A percentile compares a stretch with the other conserved stretches of the same genome.
Conservation (phyloP, 2,113 vertebrate species). For the Rhynchomys soricoides region DNA sequence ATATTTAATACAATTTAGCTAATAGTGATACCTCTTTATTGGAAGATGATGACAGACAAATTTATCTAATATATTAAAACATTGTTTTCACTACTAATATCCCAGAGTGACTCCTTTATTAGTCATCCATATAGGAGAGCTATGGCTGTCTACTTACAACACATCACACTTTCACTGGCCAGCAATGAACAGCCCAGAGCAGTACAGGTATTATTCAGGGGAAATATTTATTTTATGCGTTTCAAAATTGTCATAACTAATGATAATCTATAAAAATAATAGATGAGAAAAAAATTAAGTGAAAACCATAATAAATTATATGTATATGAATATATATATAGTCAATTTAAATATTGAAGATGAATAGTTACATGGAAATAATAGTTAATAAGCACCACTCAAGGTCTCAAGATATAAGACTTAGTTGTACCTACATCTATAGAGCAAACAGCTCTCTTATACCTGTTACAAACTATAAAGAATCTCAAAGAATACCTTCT, state of each 20-base stretch:
- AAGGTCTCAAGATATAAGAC: background rate
- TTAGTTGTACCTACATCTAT: background rate
- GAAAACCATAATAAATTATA: background rate
- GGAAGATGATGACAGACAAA: background rate
- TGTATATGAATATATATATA: background rate
- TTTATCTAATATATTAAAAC: background rate
- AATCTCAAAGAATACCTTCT: background rate
- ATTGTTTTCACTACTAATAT: background rate
- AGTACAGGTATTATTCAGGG: background rate
- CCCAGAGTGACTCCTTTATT: background rate
- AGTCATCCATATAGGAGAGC: no score
- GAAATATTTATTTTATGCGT: background rate
- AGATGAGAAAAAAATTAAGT: background rate
- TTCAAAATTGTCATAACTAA: background rate
- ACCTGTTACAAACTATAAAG: background rate
- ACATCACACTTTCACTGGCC: background rate
- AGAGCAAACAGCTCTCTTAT: background rate
- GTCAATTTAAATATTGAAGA: background rate
- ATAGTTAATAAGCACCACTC: background rate
- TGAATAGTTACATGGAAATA: background rate
- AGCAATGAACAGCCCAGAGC: background rate
- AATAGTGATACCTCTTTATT: background rate
- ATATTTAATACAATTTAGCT: background rate
- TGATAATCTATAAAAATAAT: background rate
- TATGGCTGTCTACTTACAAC: background rate